These are phyloP conservation scores for Nomada ferruginata DNA, from an alignment of 2,888 invertebrate genomes.

Conservation along the genomic window DNA sequence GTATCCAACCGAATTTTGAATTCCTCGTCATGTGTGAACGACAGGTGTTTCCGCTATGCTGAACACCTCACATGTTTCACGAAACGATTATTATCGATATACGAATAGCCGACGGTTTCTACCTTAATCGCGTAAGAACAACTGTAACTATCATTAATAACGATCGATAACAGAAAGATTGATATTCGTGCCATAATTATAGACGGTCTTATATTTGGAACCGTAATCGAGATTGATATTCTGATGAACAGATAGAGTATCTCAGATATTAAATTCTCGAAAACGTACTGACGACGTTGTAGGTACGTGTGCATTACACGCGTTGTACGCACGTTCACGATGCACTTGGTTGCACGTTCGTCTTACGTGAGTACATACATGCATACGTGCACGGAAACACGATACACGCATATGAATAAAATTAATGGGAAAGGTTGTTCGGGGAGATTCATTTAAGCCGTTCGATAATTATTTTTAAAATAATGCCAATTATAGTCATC, in stretches of 20 bases:
- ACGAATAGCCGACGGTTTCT: too few relatives aligned
- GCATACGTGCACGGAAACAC: conserved; percentile 1
- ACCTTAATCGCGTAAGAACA: conserved; percentile 1
- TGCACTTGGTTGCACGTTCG: not conserved
- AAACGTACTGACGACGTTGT: not conserved
- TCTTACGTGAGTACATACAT: not conserved
- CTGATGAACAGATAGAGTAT: not conserved
- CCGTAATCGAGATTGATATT: conserved; percentile 8
- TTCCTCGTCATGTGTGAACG: not conserved
- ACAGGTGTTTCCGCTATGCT: not conserved
- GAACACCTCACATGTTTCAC: conserved; percentile 6
- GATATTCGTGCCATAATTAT: conserved; percentile 8
- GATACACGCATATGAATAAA: conserved; percentile 16
- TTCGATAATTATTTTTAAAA: conserved; percentile 11
- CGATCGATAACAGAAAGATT: conserved; percentile 16
- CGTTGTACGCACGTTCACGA: not conserved
- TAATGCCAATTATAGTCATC: not conserved
- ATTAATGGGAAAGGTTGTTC: not conserved
- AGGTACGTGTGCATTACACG: not conserved
- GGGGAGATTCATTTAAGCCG: not conserved
- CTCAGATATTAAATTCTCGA: not conserved
- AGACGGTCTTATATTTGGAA: conserved; percentile 5
- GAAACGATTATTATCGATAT: conserved; percentile 15
- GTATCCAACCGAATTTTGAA: not conserved
- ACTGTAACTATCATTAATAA: conserved; percentile 15